These are phyloP conservation scores for Ammodytes marinus DNA, from an alignment of 2,113 vertebrate genomes.

Conservation along the genomic window DNA sequence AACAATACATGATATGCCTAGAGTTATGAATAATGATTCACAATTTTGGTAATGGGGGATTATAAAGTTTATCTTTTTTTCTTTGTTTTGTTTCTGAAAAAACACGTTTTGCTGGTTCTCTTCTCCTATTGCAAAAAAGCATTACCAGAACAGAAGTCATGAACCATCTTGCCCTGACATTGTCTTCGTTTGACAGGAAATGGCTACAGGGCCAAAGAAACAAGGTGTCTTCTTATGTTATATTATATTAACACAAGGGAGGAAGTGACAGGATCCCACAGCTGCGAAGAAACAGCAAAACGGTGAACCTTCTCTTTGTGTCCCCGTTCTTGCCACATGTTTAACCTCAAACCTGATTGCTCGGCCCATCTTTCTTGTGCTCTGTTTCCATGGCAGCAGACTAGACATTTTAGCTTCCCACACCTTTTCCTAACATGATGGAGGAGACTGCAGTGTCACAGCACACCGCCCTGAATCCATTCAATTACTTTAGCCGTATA, in stretches of 20 bases:
- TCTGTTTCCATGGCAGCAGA: constrained; percentile 79
- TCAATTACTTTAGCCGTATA: not conserved
- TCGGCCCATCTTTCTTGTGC: constrained; percentile 3
- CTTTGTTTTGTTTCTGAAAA: not conserved
- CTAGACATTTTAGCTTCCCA: constrained; percentile 30
- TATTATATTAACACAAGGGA: constrained; percentile 30
- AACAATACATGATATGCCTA: not conserved
- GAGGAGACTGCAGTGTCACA: constrained; percentile 1
- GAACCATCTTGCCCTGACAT: not conserved
- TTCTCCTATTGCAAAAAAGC: not conserved
- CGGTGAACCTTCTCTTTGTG: not conserved
- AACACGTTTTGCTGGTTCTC: not conserved
- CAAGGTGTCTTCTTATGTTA: constrained; percentile 16
- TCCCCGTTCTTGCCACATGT: constrained; percentile 15
- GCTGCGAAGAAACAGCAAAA: constrained; percentile 13
- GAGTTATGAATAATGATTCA: not conserved
- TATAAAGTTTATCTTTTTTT: not conserved
- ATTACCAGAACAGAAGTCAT: not conserved
- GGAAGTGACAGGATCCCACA: constrained; percentile 59
- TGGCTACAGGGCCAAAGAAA: constrained; percentile 21
- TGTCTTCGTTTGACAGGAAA: constrained; percentile 31
- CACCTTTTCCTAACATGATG: constrained; percentile 25
- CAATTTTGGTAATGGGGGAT: not conserved
- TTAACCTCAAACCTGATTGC: constrained; percentile 23
- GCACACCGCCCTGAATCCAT: constrained; percentile 12